Conservation (phyloP, 2,113 vertebrate genomes). For the Neolamprologus hecqui region DNA sequence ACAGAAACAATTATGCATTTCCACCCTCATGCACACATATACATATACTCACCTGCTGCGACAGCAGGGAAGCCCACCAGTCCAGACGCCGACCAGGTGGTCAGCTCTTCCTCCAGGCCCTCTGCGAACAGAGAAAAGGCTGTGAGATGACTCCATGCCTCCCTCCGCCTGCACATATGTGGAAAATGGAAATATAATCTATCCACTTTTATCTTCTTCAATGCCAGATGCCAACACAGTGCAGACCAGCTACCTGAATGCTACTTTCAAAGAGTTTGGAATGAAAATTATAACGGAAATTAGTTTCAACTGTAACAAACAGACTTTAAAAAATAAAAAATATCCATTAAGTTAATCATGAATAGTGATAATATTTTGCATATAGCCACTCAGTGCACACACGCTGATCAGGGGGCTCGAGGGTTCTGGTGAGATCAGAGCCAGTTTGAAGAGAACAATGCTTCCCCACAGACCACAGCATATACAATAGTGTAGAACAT, state of each 20-base stretch:
- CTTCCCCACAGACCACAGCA: neutral
- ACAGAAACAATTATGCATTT: neutral
- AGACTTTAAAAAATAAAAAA: neutral
- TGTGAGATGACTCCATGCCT: neutral
- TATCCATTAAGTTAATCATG: neutral
- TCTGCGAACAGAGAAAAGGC: neutral
- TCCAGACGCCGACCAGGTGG: fast-evolving
- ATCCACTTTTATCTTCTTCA: neutral
- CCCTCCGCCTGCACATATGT: neutral
- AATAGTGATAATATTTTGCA: neutral
- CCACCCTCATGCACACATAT: neutral
- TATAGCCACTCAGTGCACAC: neutral
- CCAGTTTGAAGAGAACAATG: neutral
- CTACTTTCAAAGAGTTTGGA: neutral
- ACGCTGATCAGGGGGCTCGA: neutral
- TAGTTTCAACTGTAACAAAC: neutral
- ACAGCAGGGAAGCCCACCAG: neutral
- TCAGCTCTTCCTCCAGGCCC: neutral
- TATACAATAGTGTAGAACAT: neutral
- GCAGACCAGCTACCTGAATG: neutral
- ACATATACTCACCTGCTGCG: neutral
- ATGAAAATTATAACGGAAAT: neutral
- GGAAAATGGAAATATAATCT: neutral
- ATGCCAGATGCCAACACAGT: neutral
- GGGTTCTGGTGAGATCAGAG: neutral